Percentiles rank a stretch among this genome's conserved stretches.
phyloP scores from a whole-genome alignment of 2,888 invertebrate species.

The Pyrochroa serraticornis region DNA sequence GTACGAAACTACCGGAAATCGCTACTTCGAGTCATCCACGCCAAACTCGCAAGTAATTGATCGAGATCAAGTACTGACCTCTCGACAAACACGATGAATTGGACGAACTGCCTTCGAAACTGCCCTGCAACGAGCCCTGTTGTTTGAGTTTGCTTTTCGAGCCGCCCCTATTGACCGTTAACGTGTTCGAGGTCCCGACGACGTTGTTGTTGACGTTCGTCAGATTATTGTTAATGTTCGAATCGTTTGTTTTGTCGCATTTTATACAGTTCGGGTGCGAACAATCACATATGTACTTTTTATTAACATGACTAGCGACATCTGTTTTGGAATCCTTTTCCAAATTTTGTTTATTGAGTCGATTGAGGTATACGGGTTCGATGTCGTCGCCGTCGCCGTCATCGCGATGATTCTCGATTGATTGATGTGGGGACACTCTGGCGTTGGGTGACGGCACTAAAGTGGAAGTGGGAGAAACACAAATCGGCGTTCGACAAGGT shows the following conservation, averaged over 20 bases:
- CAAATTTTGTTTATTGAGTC: slow-evolving; percentile 36
- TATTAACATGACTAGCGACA: slow-evolving; percentile 31
- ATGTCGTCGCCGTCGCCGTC: slow-evolving; percentile 24
- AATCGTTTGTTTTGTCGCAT: slow-evolving; percentile 40
- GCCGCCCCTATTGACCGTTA: slow-evolving; percentile 47
- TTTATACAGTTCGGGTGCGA: slow-evolving; percentile 42
- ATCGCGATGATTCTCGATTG: slow-evolving; percentile 12
- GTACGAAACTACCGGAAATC: too few relatives aligned
- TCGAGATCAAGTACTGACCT: slow-evolving; percentile 53
- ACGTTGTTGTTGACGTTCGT: slow-evolving; percentile 50
- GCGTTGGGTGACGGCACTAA: slow-evolving; percentile 48
- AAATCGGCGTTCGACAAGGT: slow-evolving; percentile 34
- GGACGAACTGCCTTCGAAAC: slow-evolving; percentile 61
- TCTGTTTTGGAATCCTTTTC: slow-evolving; percentile 34
- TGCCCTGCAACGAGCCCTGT: slow-evolving; percentile 57
- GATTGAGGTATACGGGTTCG: slow-evolving; percentile 40
- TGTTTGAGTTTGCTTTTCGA: slow-evolving; percentile 52
- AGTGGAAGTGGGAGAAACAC: slow-evolving; percentile 50
- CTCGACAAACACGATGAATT: slow-evolving; percentile 65
- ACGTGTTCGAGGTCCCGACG: slow-evolving; percentile 44
- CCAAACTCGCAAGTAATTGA: slow-evolving; percentile 7
- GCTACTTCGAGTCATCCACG: too few relatives aligned
- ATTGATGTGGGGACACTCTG: slow-evolving; percentile 21
- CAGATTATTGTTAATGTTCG: slow-evolving; percentile 47
- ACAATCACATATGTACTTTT: slow-evolving; percentile 36